Percentiles rank a stretch among this genome's conserved stretches.
Evolutionary conservation across 2,888 invertebrate species (phyloP).

Genomic region (Heliconius aoede): DNA sequence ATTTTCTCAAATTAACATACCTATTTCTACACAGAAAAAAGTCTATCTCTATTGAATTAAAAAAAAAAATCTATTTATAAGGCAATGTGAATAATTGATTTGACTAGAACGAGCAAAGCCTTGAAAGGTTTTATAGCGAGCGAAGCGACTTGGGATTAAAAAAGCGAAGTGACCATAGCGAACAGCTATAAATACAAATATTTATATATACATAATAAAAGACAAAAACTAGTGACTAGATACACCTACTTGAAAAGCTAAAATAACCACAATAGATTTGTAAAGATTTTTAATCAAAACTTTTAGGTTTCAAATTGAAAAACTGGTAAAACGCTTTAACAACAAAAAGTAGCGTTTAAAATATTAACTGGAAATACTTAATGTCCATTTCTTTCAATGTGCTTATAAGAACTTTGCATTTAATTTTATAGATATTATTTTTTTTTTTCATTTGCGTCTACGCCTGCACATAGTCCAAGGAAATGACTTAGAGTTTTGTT

Average conservation of each 20-base stretch:
- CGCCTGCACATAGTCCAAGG: background rate
- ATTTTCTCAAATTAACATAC: too few relatives aligned
- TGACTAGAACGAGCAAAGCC: too few relatives aligned
- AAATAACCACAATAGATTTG: background rate
- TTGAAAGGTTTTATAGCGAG: too few relatives aligned
- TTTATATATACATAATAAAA: background rate
- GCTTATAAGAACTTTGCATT: background rate
- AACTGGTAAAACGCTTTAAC: background rate
- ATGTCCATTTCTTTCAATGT: background rate
- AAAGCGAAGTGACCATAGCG: too few relatives aligned
- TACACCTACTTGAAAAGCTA: background rate
- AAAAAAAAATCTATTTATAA: too few relatives aligned
- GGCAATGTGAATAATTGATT: too few relatives aligned
- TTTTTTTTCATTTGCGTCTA: background rate
- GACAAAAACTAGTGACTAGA: too few relatives aligned
- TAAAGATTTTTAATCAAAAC: background rate
- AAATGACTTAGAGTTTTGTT: background rate
- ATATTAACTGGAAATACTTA: background rate
- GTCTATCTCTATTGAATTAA: too few relatives aligned
- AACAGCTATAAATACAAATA: background rate
- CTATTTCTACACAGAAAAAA: too few relatives aligned
- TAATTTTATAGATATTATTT: background rate
- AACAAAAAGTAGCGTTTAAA: background rate
- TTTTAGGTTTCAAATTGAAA: slow-evolving; percentile 9
- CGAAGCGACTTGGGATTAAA: too few relatives aligned